phyloP scores from a whole-genome alignment of 2,797 vertebrate genomes.

The Platalea minor region DNA sequence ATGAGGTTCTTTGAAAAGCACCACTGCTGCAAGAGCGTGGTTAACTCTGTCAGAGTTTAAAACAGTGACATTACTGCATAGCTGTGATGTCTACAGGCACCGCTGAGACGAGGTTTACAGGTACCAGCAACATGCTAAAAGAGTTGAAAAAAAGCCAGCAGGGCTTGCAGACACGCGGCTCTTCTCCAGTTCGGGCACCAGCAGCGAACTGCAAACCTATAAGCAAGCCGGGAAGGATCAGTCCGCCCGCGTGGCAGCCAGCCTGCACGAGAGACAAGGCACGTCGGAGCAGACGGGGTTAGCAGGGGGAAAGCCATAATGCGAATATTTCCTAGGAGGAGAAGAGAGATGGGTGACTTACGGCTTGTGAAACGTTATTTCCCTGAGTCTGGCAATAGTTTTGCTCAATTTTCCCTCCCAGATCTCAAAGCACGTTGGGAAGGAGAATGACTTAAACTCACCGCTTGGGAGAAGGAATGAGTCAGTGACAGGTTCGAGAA shows the following conservation, averaged over 20 bases:
- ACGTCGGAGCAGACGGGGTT: neutral
- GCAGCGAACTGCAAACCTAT: neutral
- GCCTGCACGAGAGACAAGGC: neutral
- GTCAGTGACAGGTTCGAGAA: neutral
- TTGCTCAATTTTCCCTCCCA: neutral
- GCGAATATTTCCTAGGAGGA: fast-evolving
- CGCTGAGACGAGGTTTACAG: neutral
- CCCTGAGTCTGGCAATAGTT: neutral
- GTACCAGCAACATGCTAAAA: neutral
- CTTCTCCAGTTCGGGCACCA: neutral
- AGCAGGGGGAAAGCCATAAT: neutral
- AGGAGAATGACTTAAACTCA: neutral
- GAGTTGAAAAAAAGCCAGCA: neutral
- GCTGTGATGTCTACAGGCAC: neutral
- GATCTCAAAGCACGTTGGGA: neutral
- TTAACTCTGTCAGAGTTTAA: neutral
- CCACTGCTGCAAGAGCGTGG: neutral
- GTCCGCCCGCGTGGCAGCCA: neutral
- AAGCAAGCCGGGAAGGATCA: neutral
- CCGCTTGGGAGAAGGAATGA: neutral
- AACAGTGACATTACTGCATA: neutral
- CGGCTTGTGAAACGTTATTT: neutral
- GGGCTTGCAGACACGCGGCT: neutral
- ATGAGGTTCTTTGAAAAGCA: neutral
- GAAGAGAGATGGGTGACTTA: neutral